Conservation (phyloP, 2,888 invertebrate genomes). For the Oscheius sp. region DNA sequence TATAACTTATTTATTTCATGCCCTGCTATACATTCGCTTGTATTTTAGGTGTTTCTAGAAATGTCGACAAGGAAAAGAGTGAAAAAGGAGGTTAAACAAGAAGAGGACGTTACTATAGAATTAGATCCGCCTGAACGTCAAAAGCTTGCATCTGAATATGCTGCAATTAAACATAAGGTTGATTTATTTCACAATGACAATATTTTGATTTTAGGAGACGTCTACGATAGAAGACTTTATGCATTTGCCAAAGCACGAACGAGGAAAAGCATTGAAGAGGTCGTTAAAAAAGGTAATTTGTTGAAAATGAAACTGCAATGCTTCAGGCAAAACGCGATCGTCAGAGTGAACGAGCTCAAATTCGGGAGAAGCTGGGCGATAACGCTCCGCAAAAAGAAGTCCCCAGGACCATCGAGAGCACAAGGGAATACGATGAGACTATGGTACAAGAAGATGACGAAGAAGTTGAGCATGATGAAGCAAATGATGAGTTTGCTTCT, state of each 20-base stretch:
- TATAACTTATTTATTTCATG: slow-evolving; percentile 9
- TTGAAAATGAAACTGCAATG: neutral
- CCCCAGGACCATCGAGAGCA: slow-evolving; percentile 92
- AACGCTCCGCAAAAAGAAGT: slow-evolving; percentile 79
- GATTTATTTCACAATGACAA: neutral
- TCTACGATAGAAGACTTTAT: slow-evolving; percentile 50
- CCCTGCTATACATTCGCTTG: neutral
- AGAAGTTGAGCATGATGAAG: slow-evolving; percentile 78
- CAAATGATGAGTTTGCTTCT: slow-evolving; percentile 87
- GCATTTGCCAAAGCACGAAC: slow-evolving; percentile 51
- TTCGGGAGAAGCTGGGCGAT: slow-evolving; percentile 67
- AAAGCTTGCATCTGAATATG: slow-evolving; percentile 47
- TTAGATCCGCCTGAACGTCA: slow-evolving; percentile 6
- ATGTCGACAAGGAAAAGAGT: slow-evolving; percentile 26
- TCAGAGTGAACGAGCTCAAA: slow-evolving; percentile 61
- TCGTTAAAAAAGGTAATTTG: slow-evolving; percentile 45
- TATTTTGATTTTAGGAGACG: slow-evolving; percentile 35
- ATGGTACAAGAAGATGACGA: slow-evolving; percentile 81
- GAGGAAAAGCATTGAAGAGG: slow-evolving; percentile 53
- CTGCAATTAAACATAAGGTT: slow-evolving; percentile 38
- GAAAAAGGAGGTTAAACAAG: slow-evolving; percentile 25
- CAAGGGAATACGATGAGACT: slow-evolving; percentile 91
- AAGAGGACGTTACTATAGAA: slow-evolving; percentile 1
- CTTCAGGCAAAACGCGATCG: slow-evolving; percentile 68
- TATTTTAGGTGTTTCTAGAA: slow-evolving; percentile 3